phyloP scores from a whole-genome alignment of 2,797 vertebrate genomes.

The Argentina silus region DNA sequence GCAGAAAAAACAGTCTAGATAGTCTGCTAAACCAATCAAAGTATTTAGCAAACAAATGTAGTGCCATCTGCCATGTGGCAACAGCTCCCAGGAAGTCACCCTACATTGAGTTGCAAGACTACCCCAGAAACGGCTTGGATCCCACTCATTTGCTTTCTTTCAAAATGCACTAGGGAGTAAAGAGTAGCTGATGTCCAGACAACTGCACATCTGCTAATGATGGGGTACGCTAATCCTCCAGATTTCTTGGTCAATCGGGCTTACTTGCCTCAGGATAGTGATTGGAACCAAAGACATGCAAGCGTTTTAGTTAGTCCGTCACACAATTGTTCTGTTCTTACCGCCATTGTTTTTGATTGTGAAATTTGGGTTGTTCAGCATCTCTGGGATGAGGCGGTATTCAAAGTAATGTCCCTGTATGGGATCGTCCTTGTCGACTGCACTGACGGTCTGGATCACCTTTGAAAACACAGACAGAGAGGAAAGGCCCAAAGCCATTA shows the following conservation, averaged over 20 bases:
- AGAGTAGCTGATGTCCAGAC: constrained; percentile 74
- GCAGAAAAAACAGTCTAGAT: constrained; percentile 39
- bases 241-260: constrained; percentile 58
- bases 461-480: constrained; percentile 62
- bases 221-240: constrained; percentile 71
- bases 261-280: constrained; percentile 46
- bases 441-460: constrained; percentile 97
- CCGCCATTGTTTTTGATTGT: constrained; percentile 98
- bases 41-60: constrained; percentile 77
- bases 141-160: constrained; percentile 74
- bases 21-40: constrained; percentile 64
- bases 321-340: constrained; percentile 64
- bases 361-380: constrained; percentile 97
- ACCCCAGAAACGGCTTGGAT: constrained; percentile 66
- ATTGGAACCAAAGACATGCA: constrained; percentile 36
- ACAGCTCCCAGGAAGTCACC: constrained; percentile 70
- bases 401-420: constrained; percentile 95
- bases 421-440: constrained; percentile 94
- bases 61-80: constrained; percentile 73
- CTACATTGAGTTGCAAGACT: constrained; percentile 70
- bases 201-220: constrained; percentile 76
- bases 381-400: constrained; percentile 93
- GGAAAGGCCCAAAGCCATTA: constrained; percentile 27
- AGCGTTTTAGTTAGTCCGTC: constrained; percentile 40
- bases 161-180: constrained; percentile 75